Evolutionary conservation across 1,140 invertebrate species (phyloP), one percentile per base, ranked within the genome.

Genomic region (Pseudomyrmex concolor): DNA sequence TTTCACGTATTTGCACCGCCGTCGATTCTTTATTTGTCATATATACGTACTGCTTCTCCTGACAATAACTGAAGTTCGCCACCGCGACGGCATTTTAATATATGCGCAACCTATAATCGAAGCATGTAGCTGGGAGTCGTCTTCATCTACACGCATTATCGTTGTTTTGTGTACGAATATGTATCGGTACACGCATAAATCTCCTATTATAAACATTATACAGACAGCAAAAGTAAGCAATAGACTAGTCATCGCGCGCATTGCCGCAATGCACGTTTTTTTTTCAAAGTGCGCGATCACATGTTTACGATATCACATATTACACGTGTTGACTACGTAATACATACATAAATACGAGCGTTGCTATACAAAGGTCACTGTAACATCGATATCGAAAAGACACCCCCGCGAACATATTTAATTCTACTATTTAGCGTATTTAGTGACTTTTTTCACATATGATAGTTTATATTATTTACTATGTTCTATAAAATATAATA

Each of bases 1-100:
- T 59, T 70, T 68, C 51, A 34, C 7, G 12, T 43, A 82, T 83
- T 67, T 22, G 62, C 48, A 25, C 54, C 4, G 54, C 22, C 10
- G 2, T n/a, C 55, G 83, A 62, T 82, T 84, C 67, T 84, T 84
- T 83, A 82, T 82, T 84, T 73, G 78, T 62, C 68, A 82, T 62
- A 78, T 34, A 7, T 34, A 34, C 57, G 22, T 67, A 67, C 83
- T 82, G 66, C 43, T 50, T 64, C 15, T 50, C 45, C 9, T 67
- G 67, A 60, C 78, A 67, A 78, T 82, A 84, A 82, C 83, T 67
- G 78, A 84, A 64, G 25, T 64, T 64, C 15, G 62, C 15, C 43
- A n/a, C 62, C n/a, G 7, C 13, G 8, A 3, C 62, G 34, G 60
- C 25, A 34, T 64, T 64, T 25, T 64, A 43, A 63, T 34, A 5